These are phyloP conservation scores for Amblyjoppa proteus DNA, from an alignment of 2,888 invertebrate species.

Conservation along the genomic window DNA sequence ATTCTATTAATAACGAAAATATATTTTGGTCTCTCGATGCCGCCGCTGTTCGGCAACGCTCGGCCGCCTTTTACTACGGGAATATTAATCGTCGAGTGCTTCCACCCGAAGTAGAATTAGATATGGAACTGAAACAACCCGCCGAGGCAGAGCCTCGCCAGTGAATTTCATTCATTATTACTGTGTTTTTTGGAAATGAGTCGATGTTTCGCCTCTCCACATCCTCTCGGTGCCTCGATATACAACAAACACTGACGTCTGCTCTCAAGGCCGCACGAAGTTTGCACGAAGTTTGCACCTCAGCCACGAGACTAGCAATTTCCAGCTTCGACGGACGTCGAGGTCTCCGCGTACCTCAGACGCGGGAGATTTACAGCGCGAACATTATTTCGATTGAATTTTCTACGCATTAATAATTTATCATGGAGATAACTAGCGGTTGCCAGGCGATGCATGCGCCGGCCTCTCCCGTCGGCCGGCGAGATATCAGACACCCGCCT, in stretches of 20 bases:
- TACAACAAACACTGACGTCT: background rate
- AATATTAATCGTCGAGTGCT: constrained; percentile 79
- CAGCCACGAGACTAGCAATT: constrained; percentile 40
- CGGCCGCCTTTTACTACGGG: constrained; percentile 76
- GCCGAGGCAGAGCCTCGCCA: background rate
- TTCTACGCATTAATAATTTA: constrained; percentile 67
- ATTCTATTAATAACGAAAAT: constrained; percentile 79
- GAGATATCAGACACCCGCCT: constrained; percentile 62
- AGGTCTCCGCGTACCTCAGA: constrained; percentile 6
- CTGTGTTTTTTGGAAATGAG: background rate
- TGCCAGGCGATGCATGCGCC: constrained; percentile 49
- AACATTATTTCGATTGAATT: constrained; percentile 69
- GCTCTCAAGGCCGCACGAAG: background rate
- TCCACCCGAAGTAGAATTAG: constrained; percentile 42
- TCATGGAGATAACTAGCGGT: constrained; percentile 67
- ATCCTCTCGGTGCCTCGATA: background rate
- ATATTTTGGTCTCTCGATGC: constrained; percentile 50
- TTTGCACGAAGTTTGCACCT: constrained; percentile 8
- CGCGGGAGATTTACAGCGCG: constrained; percentile 56
- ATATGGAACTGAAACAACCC: constrained; percentile 10
- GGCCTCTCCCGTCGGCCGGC: constrained; percentile 60
- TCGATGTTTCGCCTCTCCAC: background rate
- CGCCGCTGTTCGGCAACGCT: constrained; percentile 70
- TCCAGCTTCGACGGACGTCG: constrained; percentile 42
- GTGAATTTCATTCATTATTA: background rate